These are phyloP conservation scores for Magallana angulata DNA, from an alignment of 1,140 invertebrate species.

Conservation along the genomic window DNA sequence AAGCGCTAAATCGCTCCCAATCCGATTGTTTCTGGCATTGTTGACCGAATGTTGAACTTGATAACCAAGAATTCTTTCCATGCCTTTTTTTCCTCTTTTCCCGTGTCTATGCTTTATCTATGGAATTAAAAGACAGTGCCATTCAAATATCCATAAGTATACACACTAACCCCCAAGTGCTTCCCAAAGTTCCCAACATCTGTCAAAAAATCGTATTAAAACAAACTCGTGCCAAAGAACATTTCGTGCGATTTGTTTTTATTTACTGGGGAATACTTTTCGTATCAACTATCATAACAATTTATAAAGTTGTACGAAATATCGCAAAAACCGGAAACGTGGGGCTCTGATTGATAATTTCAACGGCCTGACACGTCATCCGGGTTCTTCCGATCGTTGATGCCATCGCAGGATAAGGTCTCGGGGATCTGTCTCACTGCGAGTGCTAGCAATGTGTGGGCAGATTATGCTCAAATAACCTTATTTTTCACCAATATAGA, in stretches of 20 bases:
- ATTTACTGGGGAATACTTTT: constrained; percentile 27
- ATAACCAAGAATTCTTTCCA: neutral
- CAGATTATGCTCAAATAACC: neutral
- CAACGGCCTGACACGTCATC: constrained; percentile 29
- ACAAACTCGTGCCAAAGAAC: constrained; percentile 34
- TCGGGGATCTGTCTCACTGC: neutral
- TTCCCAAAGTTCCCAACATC: constrained; percentile 20
- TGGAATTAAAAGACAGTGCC: constrained; percentile 15
- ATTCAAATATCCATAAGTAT: neutral
- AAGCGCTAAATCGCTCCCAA: constrained; percentile 8
- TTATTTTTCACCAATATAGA: too few species aligned
- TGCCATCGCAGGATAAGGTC: constrained; percentile 19
- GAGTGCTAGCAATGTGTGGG: neutral
- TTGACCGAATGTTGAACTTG: constrained; percentile 27
- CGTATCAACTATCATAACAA: constrained; percentile 36
- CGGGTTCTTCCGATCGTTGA: neutral
- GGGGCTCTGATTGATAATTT: constrained; percentile 27
- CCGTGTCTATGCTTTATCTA: neutral
- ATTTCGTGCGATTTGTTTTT: constrained; percentile 27
- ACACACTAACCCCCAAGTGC: neutral
- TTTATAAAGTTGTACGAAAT: constrained; percentile 26
- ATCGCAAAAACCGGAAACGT: constrained; percentile 8
- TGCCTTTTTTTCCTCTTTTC: neutral
- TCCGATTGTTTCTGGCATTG: constrained; percentile 31
- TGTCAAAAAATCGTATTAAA: constrained; percentile 35